Evolutionary conservation across 2,113 vertebrate genomes (phyloP).

Genomic region (Saguinus midas): DNA sequence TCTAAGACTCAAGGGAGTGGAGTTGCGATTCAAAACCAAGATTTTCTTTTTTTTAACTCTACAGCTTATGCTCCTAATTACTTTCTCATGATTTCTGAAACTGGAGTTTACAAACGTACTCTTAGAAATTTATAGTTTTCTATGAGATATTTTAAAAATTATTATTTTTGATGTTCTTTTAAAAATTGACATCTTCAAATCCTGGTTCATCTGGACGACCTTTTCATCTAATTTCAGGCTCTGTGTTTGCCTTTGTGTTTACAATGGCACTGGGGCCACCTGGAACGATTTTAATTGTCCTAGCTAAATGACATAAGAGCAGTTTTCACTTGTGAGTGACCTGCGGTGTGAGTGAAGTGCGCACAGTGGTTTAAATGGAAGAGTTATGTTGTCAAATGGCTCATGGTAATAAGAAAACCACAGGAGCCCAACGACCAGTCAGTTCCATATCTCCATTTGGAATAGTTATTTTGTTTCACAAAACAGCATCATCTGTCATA

Average conservation of each 20-base stretch:
- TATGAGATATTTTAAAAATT: neutral
- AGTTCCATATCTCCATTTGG: neutral
- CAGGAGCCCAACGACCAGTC: neutral
- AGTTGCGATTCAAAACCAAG: neutral
- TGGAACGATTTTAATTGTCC: neutral
- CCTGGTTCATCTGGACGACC: neutral
- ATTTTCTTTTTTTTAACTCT: neutral
- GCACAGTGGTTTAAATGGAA: neutral
- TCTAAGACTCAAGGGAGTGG: neutral
- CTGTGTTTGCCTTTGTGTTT: neutral
- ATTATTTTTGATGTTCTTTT: constrained; percentile 6
- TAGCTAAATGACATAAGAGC: neutral
- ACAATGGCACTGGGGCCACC: neutral
- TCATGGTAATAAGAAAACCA: neutral
- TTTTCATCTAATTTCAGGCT: neutral
- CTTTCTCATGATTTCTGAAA: constrained; percentile 4
- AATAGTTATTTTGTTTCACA: neutral
- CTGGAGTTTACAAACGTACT: neutral
- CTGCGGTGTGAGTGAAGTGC: neutral
- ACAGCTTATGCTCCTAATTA: neutral
- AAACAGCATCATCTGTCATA: neutral
- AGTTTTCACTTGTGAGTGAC: neutral
- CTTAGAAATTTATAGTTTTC: neutral
- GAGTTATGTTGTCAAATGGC: neutral
- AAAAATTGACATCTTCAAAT: neutral